Evolutionary conservation across 2,888 invertebrate species (phyloP), one percentile per base, ranked within the genome.

Genomic region (Xestoiulus laeticollis): DNA sequence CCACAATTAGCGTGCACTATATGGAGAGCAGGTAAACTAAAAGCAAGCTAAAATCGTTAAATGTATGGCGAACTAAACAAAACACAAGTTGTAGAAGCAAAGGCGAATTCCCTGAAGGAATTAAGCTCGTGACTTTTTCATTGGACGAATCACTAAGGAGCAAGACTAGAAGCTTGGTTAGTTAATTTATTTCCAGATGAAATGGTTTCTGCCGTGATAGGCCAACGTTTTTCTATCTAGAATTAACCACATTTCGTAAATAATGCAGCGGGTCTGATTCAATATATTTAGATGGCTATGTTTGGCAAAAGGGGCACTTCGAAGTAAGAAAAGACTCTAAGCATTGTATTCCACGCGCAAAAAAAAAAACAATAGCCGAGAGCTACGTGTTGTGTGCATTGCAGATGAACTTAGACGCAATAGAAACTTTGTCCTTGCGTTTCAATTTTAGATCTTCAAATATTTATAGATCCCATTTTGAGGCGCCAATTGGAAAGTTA

Each of bases 141-240:
- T 53, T 53, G 53, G 53, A 53, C 53, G 53, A 53, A n/a, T 53
- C 53, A 53, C 53, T 53, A 53, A 53, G 19, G 19, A 53, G 19
- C 19, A 53, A 53, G 53, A 53, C 16, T 19, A 53, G 53, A 16
- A n/a, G 53, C 53, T 53, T 53, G 53, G 19, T 53, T 53, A n/a
- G 53, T 53, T 53, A 53, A 53, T 53, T 53, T 53, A 53, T 53
- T 53, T 53, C 53, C 53, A 53, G 53, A 53, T 53, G 53, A 53
- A 53, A 53, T 53, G 53, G 19, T 53, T 53, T 53, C 16, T 53
- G n/a, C 53, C 53, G 53, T 53, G 53, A 53, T 53, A 53, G 19
- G 53, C 53, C 53, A n/a, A 16, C 53, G 53, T 53, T 53, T 19
- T 53, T 53, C 53, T 53, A 19, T 19, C 53, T 19, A 53, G 53